Conservation (phyloP, 2,113 vertebrate genomes). For the Pyrgilauda ruficollis region DNA sequence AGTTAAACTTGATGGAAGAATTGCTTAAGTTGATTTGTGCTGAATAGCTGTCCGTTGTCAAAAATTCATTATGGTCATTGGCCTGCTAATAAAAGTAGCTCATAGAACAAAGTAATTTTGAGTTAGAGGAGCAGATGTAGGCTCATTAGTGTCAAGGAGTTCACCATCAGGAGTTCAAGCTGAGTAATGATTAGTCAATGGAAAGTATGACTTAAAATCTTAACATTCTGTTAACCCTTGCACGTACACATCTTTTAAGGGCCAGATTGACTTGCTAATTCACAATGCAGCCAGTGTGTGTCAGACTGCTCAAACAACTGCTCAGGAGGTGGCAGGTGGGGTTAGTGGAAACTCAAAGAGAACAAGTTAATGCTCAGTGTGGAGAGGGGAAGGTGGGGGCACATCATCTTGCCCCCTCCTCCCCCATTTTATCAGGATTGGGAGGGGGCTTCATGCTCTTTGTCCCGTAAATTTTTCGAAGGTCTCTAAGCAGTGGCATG, state of each 20-base stretch:
- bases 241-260: neutral
- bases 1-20: neutral
- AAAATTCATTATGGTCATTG: conserved; percentile 48
- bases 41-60: conserved; percentile 30
- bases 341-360: neutral
- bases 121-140: conserved; percentile 24
- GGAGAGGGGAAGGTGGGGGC: neutral
- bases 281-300: neutral
- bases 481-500: neutral
- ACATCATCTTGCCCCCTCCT: neutral
- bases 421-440: neutral
- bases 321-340: neutral
- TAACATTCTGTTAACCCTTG: neutral
- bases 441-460: neutral
- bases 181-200: conserved; percentile 24
- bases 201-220: neutral
- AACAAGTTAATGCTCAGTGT: neutral
- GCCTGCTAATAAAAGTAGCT: conserved; percentile 33
- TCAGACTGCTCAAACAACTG: neutral
- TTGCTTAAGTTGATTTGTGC: conserved; percentile 33
- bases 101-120: conserved; percentile 32
- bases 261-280: neutral
- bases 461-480: neutral
- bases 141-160: conserved; percentile 52
- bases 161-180: conserved; percentile 31